A percentile compares a stretch with the other conserved stretches of the same genome.
These are phyloP conservation scores for Astur gentilis DNA, from an alignment of 2,113 vertebrate genomes.

Conservation along the genomic window DNA sequence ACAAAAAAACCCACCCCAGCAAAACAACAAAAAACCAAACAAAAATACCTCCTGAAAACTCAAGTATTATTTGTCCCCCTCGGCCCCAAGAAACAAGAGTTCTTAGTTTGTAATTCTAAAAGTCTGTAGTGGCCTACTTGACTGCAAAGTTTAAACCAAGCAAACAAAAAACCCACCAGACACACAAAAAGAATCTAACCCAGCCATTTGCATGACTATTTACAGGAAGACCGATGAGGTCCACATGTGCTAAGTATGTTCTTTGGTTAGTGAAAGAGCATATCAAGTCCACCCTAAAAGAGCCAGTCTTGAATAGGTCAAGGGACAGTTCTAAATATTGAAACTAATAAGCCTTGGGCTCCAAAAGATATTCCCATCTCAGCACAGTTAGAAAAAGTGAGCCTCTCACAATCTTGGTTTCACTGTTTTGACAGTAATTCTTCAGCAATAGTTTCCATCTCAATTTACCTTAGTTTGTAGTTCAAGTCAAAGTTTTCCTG, in stretches of 20 bases:
- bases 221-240: neutral
- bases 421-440: conserved; percentile 9
- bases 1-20: neutral
- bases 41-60: neutral
- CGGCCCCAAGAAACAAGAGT: fast-evolving
- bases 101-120: neutral
- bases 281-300: neutral
- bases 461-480: neutral
- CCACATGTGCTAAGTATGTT: neutral
- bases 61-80: neutral
- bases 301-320: neutral
- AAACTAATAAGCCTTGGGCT: neutral
- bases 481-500: neutral
- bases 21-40: too few species aligned
- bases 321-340: neutral
- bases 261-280: neutral
- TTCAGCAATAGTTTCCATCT: neutral
- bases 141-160: neutral
- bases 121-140: neutral
- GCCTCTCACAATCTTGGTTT: neutral
- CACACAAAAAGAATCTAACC: neutral
- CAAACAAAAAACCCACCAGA: neutral
- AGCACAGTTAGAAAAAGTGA: neutral
- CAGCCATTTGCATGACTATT: neutral
- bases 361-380: neutral